These are phyloP conservation scores for Plutella xylostella DNA, from an alignment of 2,888 invertebrate genomes.

Conservation along the genomic window DNA sequence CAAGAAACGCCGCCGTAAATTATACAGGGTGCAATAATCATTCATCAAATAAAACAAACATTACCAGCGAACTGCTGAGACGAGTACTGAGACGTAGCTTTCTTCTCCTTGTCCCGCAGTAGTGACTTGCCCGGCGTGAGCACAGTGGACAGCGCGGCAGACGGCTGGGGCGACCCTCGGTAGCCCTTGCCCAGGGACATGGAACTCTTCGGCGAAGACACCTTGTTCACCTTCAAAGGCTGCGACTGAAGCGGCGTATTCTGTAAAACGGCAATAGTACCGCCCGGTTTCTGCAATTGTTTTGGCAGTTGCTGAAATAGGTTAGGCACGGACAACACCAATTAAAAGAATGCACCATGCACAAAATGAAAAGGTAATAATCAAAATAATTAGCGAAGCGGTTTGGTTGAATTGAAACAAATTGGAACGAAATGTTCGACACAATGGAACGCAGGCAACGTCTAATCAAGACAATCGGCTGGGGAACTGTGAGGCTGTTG, in stretches of 20 bases:
- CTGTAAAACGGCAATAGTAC: conserved; percentile 50
- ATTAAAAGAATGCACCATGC: too few species aligned
- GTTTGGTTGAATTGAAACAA: too few species aligned
- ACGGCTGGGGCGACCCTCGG: conserved; percentile 34
- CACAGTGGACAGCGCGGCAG: conserved; percentile 42
- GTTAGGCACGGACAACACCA: too few species aligned
- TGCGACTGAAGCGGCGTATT: conserved; percentile 50
- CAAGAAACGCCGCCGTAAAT: not conserved
- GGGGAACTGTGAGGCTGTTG: too few species aligned
- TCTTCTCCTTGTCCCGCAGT: conserved; percentile 83
- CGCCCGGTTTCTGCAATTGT: conserved; percentile 33
- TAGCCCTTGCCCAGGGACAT: conserved; percentile 60
- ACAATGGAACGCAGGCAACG: too few species aligned
- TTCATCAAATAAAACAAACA: not conserved
- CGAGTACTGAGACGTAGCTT: conserved; percentile 44
- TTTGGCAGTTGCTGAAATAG: conserved; percentile 37
- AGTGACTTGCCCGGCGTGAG: conserved; percentile 69
- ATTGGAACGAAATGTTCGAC: too few species aligned
- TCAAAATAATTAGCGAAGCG: too few species aligned
- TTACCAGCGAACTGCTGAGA: conserved; percentile 33
- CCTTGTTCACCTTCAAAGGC: conserved; percentile 46
- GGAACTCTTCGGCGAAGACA: conserved; percentile 40
- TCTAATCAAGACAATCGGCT: too few species aligned
- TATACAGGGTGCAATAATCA: not conserved
- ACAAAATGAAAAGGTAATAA: too few species aligned